Conservation (phyloP, 1,140 invertebrate species). For the Drosophila nigrodunni region DNA sequence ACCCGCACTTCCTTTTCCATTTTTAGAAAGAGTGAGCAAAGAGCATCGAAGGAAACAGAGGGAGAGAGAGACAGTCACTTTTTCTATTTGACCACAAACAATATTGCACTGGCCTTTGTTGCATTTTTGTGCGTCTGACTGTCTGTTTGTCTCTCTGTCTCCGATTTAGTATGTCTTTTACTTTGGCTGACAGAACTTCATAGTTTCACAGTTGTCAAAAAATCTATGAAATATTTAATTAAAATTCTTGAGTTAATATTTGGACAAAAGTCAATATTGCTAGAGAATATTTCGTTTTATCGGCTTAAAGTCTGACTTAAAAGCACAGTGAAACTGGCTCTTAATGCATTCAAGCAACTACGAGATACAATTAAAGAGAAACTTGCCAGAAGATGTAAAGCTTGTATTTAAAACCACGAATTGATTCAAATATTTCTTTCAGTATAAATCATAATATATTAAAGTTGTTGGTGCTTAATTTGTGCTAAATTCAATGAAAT, state of each 20-base stretch:
- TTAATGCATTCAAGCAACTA: not conserved
- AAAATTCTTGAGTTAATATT: conserved; percentile 23
- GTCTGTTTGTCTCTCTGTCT: conserved; percentile 2
- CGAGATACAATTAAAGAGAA: too few relatives aligned
- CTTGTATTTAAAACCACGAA: not conserved
- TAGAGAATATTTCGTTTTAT: conserved; percentile 1
- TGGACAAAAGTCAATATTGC: conserved; percentile 5
- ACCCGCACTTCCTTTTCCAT: not conserved
- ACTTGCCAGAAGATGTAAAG: too few relatives aligned
- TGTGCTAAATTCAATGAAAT: too few relatives aligned
- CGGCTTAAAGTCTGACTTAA: not conserved
- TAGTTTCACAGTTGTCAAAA: conserved; percentile 8
- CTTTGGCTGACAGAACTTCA: not conserved
- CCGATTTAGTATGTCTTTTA: not conserved
- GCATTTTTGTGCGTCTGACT: conserved; percentile 61
- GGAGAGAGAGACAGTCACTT: conserved; percentile 28
- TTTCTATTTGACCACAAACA: conserved; percentile 77
- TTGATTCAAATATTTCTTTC: too few relatives aligned
- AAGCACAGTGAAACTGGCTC: not conserved
- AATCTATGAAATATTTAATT: conserved; percentile 35
- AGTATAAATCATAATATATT: too few relatives aligned
- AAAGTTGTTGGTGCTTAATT: too few relatives aligned
- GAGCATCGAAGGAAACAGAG: not conserved
- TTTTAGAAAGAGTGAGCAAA: not conserved
- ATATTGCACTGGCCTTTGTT: conserved; percentile 73